These are phyloP conservation scores for Schizaphis graminum DNA, from an alignment of 2,888 invertebrate species.

Conservation along the genomic window DNA sequence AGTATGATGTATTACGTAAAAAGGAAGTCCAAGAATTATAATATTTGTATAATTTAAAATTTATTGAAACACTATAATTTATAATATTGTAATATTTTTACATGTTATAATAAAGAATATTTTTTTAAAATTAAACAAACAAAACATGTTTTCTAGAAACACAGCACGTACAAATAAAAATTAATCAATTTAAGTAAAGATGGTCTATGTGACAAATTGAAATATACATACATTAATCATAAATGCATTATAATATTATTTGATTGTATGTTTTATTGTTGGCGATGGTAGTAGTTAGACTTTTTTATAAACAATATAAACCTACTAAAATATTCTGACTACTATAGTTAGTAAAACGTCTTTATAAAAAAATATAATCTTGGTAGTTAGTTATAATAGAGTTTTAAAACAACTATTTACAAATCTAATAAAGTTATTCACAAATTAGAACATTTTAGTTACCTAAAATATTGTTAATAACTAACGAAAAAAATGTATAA, in stretches of 20 bases:
- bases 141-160: neutral
- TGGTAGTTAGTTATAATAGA: neutral
- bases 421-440: neutral
- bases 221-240: neutral
- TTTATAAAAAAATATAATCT: neutral
- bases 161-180: neutral
- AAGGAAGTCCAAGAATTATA: neutral
- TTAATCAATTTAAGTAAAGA: slow-evolving; percentile 5
- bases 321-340: neutral
- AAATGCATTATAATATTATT: neutral
- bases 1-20: neutral
- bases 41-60: slow-evolving; percentile 5
- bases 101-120: neutral
- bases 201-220: neutral
- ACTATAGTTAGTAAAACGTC: neutral
- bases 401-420: neutral
- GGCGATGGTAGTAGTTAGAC: neutral
- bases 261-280: neutral
- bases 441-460: neutral
- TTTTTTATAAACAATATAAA: neutral
- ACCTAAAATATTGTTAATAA: neutral
- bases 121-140: too few species aligned
- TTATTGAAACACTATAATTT: neutral
- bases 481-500: neutral
- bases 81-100: neutral